These are phyloP conservation scores for Ursus arctos DNA, from an alignment of 2,113 vertebrate species.

Conservation along the genomic window DNA sequence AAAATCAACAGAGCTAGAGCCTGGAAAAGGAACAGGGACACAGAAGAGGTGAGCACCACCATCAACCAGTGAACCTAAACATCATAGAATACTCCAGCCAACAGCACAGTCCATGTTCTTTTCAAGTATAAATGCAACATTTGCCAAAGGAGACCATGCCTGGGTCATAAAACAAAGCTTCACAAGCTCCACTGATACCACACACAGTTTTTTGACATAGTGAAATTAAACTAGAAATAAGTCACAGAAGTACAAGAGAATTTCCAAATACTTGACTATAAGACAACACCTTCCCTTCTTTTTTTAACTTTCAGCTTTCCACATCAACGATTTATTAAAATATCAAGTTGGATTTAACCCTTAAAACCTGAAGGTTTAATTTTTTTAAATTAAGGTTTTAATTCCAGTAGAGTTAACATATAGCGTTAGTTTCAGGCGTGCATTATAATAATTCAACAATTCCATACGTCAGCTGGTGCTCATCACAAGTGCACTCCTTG, in stretches of 20 bases:
- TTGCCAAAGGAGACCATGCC: background rate
- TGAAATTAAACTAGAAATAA: background rate
- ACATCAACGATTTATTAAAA: constrained; percentile 16
- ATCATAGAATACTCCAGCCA: background rate
- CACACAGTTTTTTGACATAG: background rate
- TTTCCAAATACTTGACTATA: background rate
- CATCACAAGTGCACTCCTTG: background rate
- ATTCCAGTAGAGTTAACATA: background rate
- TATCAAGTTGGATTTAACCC: background rate
- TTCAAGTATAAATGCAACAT: background rate
- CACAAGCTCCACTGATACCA: background rate
- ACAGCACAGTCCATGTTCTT: background rate
- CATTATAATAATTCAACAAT: background rate
- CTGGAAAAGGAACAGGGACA: background rate
- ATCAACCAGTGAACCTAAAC: background rate
- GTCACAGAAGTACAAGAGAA: background rate
- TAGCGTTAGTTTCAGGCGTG: background rate
- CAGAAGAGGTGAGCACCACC: background rate
- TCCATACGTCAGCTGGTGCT: background rate
- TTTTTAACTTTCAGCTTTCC: constrained; percentile 26
- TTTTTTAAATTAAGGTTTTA: background rate
- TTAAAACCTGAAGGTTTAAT: background rate
- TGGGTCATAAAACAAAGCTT: background rate
- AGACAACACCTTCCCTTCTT: background rate
- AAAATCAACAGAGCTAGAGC: background rate